Evolutionary conservation across 1,140 invertebrate species (phyloP), one percentile per base, ranked within the genome.

Genomic region (Trichomalopsis sarcophagae): DNA sequence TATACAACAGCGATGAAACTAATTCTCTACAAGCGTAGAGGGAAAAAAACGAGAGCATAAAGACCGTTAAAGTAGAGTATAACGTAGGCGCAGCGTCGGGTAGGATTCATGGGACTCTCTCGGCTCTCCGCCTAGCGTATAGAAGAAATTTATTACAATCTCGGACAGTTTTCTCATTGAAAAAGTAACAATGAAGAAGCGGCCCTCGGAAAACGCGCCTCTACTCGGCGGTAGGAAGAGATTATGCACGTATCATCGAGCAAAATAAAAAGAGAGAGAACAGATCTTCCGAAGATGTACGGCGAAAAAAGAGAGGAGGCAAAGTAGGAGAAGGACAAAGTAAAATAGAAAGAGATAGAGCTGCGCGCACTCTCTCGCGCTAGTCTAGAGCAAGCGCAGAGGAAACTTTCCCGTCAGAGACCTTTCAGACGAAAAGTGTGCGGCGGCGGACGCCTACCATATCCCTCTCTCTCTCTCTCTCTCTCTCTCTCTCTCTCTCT

Each of bases 201-300:
- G 1, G 14, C 55, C 5, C 21, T 62, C 69, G 89, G 87, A 87
- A 86, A 88, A 89, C 85, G 88, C 27, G 88, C 88, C 90, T 87
- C 87, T 88, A 36, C 33, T 36, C 33, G 33, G 87, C 86, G 27
- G 27, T 27, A 27, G 27, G 27, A 1, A 27, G 27, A 88, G 74
- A 81, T 75, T 85, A 85, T 82, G 82, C 85, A 30, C 84, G 78
- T 80, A 50, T 76, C 71, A 47, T 62, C 62, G 80, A 23, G 77
- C 47, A 44, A 75, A 36, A 36, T 23, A 36, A 40, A 78, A 81
- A 55, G 82, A 44, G 55, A 66, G 75, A 78, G 71, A 75, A 17
- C 27, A 77, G 36, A 69, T 50, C 27, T 36, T 36, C 27, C 68
- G n/a, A 71, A 66, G 68, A 50, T 73, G 82, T 73, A 86, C 81